Evolutionary conservation across 2,888 invertebrate species (phyloP).

Genomic region (Platynereis dumerilii): DNA sequence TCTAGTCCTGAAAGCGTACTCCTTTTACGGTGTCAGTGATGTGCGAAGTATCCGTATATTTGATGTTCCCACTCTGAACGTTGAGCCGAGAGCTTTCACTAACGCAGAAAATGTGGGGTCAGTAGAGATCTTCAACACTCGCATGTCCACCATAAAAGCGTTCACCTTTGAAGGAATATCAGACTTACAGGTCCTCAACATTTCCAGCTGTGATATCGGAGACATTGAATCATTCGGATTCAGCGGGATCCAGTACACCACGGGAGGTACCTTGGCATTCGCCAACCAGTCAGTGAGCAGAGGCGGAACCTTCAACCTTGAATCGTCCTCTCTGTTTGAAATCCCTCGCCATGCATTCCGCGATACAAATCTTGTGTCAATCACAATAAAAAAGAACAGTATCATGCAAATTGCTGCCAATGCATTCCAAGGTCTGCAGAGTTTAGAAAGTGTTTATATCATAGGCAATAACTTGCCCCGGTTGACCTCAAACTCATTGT

Average conservation of each 20-base stretch:
- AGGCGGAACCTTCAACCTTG: slow-evolving; percentile 1
- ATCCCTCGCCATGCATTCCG: slow-evolving; percentile 2
- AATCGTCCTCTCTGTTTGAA: not conserved
- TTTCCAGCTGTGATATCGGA: not conserved
- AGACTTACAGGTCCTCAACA: not conserved
- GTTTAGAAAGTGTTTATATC: slow-evolving; percentile 2
- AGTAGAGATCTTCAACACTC: not conserved
- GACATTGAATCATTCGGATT: not conserved
- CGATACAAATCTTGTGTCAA: slow-evolving; percentile 1
- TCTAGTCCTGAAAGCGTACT: not conserved
- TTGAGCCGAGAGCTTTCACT: slow-evolving; percentile 6
- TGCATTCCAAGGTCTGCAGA: not conserved
- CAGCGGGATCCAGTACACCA: not conserved
- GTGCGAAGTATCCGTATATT: not conserved
- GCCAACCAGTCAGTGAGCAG: no score
- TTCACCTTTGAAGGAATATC: slow-evolving; percentile 1
- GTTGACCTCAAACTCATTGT: not conserved
- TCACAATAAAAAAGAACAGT: slow-evolving; percentile 4
- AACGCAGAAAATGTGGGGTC: slow-evolving; percentile 6
- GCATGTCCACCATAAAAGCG: not conserved
- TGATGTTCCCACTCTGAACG: not conserved
- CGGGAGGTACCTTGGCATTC: not conserved
- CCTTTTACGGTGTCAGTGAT: slow-evolving; percentile 6
- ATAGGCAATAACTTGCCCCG: not conserved
- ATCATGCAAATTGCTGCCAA: not conserved